Percentiles rank a stretch among this genome's conserved stretches.
These are phyloP conservation scores for Apamea crenata DNA, from an alignment of 2,888 invertebrate species.

Conservation along the genomic window DNA sequence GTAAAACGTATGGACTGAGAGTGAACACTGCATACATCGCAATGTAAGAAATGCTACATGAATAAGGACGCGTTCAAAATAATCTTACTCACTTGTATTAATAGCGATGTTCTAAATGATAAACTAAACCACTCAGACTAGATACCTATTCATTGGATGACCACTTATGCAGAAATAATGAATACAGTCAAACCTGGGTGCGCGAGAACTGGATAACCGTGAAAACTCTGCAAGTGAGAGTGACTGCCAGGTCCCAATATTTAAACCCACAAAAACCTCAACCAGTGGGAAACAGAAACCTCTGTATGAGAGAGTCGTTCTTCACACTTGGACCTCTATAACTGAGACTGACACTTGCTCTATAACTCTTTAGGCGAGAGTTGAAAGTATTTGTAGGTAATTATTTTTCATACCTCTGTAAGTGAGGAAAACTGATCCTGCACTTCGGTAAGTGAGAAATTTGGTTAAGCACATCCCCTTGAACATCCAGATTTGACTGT, in stretches of 20 bases:
- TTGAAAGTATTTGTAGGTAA: background rate
- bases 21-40: constrained; percentile 40
- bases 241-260: background rate
- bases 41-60: constrained; percentile 49
- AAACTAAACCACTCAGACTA: constrained; percentile 18
- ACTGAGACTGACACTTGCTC: too few species aligned
- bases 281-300: background rate
- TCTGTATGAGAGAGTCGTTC: background rate
- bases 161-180: background rate
- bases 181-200: background rate
- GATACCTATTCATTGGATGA: constrained; percentile 16
- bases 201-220: background rate
- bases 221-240: background rate
- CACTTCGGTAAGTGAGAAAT: background rate
- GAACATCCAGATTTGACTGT: background rate
- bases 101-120: constrained; percentile 39
- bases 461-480: background rate
- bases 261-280: background rate
- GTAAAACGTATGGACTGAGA: constrained; percentile 46
- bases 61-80: constrained; percentile 52
- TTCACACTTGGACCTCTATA: background rate
- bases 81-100: constrained; percentile 40
- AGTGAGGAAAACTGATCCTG: background rate
- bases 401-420: background rate
- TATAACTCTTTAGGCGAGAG: background rate